Percentiles rank a stretch among this genome's conserved stretches.
phyloP scores from a whole-genome alignment of 2,113 vertebrate genomes.

The Etheostoma spectabile region DNA sequence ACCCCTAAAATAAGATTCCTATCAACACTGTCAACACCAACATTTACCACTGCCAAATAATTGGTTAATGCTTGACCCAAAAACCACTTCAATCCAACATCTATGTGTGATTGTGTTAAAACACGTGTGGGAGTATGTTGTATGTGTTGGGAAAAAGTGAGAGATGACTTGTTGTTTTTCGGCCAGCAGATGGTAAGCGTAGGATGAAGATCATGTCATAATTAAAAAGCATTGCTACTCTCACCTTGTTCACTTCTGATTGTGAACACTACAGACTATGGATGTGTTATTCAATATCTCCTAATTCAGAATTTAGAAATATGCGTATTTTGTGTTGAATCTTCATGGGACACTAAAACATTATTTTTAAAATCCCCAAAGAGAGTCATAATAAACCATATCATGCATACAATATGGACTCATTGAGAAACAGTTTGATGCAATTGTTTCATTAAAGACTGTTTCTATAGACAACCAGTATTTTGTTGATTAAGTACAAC shows the following conservation, averaged over 20 bases:
- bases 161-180: constrained; percentile 2
- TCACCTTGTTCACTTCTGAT: not conserved
- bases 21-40: not conserved
- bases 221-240: constrained; percentile 22
- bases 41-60: not conserved
- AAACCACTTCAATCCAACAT: not conserved
- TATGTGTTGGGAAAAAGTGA: not conserved
- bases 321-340: not conserved
- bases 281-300: not conserved
- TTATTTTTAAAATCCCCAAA: not conserved
- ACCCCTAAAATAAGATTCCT: not conserved
- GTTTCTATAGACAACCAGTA: not conserved
- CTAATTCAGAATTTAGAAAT: not conserved
- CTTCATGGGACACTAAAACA: not conserved
- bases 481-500: constrained; percentile 10
- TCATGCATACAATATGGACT: not conserved
- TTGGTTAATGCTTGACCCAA: not conserved
- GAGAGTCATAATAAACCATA: not conserved
- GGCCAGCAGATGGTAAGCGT: constrained; percentile 46
- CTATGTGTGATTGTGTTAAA: not conserved
- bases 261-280: not conserved
- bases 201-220: constrained; percentile 35
- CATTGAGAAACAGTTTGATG: not conserved
- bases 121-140: not conserved
- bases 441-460: not conserved